Evolutionary conservation across 2,797 vertebrate species (phyloP).

Genomic region (Sebastes kiyomatsui): DNA sequence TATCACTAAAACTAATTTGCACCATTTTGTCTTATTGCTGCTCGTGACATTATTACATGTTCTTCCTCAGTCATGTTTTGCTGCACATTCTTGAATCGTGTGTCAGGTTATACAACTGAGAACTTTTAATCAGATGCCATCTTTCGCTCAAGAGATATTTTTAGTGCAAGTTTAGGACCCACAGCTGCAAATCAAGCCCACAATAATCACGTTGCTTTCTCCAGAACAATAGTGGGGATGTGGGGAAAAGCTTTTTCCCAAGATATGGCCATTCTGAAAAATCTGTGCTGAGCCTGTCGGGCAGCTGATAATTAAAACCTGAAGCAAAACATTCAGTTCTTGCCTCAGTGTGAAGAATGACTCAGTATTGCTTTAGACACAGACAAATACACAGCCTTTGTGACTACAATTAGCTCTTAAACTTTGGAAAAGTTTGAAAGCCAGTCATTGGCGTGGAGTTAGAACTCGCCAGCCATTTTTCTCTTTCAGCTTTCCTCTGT

Average conservation of each 20-base stretch:
- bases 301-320: constrained; percentile 47
- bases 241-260: background rate
- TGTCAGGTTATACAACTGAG: background rate
- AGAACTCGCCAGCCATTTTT: background rate
- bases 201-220: background rate
- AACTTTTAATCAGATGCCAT: constrained; percentile 13
- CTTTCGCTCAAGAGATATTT: background rate
- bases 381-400: background rate
- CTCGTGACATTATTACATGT: background rate
- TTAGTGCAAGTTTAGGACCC: background rate
- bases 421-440: background rate
- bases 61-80: background rate
- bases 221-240: background rate
- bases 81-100: background rate
- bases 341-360: constrained; percentile 20
- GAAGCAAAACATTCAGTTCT: constrained; percentile 28
- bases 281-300: constrained; percentile 19
- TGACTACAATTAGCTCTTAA: constrained; percentile 18
- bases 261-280: constrained; percentile 1
- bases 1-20: background rate
- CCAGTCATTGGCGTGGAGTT: background rate
- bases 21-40: background rate
- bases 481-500: background rate
- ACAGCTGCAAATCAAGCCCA: constrained; percentile 18
- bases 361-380: constrained; percentile 16